phyloP scores from a whole-genome alignment of 2,888 invertebrate genomes.

The Amphipoea oculea region DNA sequence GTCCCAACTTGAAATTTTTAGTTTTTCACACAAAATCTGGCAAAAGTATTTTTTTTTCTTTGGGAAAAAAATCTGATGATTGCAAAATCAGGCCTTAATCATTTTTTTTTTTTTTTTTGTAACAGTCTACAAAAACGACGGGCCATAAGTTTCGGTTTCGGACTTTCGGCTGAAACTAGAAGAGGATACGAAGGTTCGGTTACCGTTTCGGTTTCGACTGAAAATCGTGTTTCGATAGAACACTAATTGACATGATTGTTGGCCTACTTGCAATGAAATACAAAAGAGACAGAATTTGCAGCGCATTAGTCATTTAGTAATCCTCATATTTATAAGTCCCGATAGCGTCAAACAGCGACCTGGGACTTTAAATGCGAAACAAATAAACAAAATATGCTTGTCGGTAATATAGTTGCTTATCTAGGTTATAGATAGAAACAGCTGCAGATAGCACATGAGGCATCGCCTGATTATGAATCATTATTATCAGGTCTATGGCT shows the following conservation, averaged over 20 bases:
- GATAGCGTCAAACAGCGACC: not conserved
- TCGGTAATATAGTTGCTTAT: not conserved
- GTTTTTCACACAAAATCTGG: no score
- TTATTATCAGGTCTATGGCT: not conserved
- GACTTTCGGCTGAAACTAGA: no score
- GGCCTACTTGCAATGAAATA: not conserved
- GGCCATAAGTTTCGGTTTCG: no score
- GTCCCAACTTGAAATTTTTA: no score
- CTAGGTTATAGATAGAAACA: not conserved
- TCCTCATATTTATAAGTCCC: not conserved
- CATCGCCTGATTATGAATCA: conserved; percentile 13
- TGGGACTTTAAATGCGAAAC: not conserved
- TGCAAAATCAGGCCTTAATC: no score
- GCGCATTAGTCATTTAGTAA: not conserved
- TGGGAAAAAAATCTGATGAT: no score
- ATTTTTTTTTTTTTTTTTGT: no score
- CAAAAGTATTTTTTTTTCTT: no score
- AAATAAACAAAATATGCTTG: not conserved
- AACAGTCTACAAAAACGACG: no score
- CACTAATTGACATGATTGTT: not conserved
- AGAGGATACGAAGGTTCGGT: no score
- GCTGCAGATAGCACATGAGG: conserved; percentile 22
- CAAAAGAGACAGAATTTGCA: not conserved
- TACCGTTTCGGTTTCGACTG: no score
- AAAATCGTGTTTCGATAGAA: not conserved